phyloP scores from a whole-genome alignment of 2,797 vertebrate genomes.

The Poeciliopsis infans region DNA sequence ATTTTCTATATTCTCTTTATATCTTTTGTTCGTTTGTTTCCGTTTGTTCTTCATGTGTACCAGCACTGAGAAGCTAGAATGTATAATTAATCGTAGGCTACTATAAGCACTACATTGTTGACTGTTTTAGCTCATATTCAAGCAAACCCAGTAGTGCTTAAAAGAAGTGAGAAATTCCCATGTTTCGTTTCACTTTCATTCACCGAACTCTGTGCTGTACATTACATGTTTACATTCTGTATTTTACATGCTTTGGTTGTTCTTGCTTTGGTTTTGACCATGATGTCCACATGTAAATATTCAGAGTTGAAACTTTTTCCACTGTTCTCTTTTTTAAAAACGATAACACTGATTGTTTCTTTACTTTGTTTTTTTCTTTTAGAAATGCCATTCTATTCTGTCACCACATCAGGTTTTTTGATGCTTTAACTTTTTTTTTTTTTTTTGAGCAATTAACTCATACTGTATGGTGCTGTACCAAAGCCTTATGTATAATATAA shows the following conservation, averaged over 20 bases:
- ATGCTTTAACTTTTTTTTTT: conserved; percentile 85
- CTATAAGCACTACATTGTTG: conserved; percentile 85
- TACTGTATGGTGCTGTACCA: conserved; percentile 95
- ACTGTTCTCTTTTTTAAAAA: conserved; percentile 56
- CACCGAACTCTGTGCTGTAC: conserved; percentile 78
- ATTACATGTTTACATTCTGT: conserved; percentile 81
- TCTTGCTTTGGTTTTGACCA: conserved; percentile 44
- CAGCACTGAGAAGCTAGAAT: conserved; percentile 88
- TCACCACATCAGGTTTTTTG: conserved; percentile 84
- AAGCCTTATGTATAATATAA: conserved; percentile 87
- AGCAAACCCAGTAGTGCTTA: conserved; percentile 81
- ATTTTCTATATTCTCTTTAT: conserved; percentile 82
- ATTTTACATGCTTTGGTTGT: conserved; percentile 47
- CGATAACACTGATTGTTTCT: conserved; percentile 72
- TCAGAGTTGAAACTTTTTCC: conserved; percentile 66
- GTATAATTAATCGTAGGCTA: conserved; percentile 85
- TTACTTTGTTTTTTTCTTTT: conserved; percentile 30
- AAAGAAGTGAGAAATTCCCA: conserved; percentile 71
- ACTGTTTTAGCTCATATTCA: conserved; percentile 86
- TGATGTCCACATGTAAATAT: conserved; percentile 79
- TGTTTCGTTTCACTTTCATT: conserved; percentile 73
- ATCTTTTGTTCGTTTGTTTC: not conserved
- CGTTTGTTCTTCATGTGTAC: conserved; percentile 77
- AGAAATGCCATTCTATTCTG: conserved; percentile 66
- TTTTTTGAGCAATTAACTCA: conserved; percentile 79